phyloP scores from a whole-genome alignment of 1,140 invertebrate genomes.

The Cydia fagiglandana region DNA sequence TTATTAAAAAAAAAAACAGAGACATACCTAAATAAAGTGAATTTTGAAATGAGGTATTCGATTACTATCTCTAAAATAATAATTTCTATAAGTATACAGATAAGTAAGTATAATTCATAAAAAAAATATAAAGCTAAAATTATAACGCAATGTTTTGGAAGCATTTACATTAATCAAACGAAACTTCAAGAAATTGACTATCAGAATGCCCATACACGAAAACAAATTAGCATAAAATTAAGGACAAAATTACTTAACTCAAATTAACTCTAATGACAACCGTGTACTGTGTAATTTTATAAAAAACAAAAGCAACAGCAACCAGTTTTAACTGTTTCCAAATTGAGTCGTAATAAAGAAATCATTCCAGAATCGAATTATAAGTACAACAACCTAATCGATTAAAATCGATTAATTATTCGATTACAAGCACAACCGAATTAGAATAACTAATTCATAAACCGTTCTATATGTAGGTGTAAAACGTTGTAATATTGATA shows the following conservation, averaged over 20 bases:
- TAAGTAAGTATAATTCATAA: too few relatives aligned
- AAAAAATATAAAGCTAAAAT: background rate
- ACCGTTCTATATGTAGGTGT: constrained; percentile 24
- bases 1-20: too few relatives aligned
- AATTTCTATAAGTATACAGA: too few relatives aligned
- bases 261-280: background rate
- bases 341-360: constrained; percentile 32
- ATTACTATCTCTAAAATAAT: too few relatives aligned
- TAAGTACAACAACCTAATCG: constrained; percentile 29
- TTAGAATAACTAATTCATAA: constrained; percentile 31
- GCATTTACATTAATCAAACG: background rate
- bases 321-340: constrained; percentile 22
- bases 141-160: background rate
- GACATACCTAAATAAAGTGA: too few relatives aligned
- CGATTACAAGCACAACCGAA: constrained; percentile 20
- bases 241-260: background rate
- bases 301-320: constrained; percentile 15
- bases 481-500: constrained; percentile 32
- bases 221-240: constrained; percentile 7
- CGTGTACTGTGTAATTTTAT: background rate
- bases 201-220: background rate
- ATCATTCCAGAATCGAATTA: constrained; percentile 32
- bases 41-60: too few relatives aligned
- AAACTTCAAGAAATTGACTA: background rate
- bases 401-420: constrained; percentile 33